Percentiles rank a stretch among this genome's conserved stretches.
Conservation (phyloP, 2,113 vertebrate genomes). For the Machaerirhynchus nigripectus region DNA sequence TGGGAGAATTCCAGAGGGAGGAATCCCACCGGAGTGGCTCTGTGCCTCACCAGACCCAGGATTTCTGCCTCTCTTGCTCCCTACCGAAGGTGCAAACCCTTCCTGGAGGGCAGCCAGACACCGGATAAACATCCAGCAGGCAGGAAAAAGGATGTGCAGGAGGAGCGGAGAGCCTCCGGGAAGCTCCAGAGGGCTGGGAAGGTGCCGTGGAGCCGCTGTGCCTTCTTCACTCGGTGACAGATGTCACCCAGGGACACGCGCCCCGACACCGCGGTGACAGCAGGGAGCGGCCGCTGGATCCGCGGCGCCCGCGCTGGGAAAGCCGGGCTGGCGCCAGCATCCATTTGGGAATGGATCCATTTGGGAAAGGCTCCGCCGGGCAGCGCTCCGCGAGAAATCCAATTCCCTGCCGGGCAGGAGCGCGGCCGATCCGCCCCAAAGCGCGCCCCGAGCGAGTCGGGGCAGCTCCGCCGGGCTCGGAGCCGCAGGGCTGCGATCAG, state of each 20-base stretch:
- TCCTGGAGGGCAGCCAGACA: not conserved
- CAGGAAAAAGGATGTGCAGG: fast-evolving
- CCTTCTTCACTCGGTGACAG: not conserved
- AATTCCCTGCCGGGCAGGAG: not conserved
- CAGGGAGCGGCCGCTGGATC: not conserved
- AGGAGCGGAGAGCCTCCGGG: not conserved
- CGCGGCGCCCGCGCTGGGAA: not conserved
- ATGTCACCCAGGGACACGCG: not conserved
- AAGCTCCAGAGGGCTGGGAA: not conserved
- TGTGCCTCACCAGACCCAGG: not conserved
- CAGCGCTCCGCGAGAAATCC: not conserved
- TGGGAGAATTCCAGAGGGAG: not conserved
- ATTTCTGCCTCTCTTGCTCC: fast-evolving
- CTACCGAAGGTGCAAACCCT: not conserved
- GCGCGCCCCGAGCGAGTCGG: not conserved
- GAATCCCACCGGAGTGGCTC: not conserved
- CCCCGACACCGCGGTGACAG: not conserved
- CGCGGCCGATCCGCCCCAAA: not conserved
- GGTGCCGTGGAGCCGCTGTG: not conserved
- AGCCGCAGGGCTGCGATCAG: not conserved
- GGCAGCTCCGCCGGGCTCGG: not conserved
- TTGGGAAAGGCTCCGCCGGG: not conserved
- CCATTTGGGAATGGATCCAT: not conserved
- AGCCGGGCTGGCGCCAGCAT: not conserved
- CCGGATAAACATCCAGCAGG: not conserved